Evolutionary conservation across 1,140 invertebrate genomes (phyloP).

Genomic region (Drosophila sp.): DNA sequence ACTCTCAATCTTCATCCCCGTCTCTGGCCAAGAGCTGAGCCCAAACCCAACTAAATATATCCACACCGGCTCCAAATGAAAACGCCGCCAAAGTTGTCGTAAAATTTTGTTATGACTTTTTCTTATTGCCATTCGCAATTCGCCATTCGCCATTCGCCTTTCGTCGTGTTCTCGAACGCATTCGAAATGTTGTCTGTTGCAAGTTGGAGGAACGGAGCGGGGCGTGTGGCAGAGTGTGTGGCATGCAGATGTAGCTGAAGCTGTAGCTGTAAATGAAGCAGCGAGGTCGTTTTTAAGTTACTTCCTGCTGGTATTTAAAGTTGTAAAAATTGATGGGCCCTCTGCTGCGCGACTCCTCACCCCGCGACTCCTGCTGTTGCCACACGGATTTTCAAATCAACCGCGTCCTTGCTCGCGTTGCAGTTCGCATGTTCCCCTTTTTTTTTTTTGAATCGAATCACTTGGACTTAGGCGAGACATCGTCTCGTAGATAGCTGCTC

Average conservation of each 20-base stretch:
- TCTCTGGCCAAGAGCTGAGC: constrained; percentile 2
- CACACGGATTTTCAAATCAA: neutral
- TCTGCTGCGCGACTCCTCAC: constrained; percentile 1
- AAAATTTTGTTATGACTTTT: constrained; percentile 83
- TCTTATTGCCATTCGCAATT: constrained; percentile 69
- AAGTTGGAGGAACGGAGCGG: neutral
- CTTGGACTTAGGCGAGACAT: neutral
- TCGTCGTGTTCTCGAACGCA: constrained; percentile 50
- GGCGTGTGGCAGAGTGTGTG: too few species aligned
- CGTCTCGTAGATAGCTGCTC: constrained; percentile 6
- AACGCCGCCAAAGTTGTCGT: constrained; percentile 79
- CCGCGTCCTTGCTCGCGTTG: constrained; percentile 17
- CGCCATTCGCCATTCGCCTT: constrained; percentile 26
- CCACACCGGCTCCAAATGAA: constrained; percentile 57
- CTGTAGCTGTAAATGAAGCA: constrained; percentile 3
- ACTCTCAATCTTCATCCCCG: neutral
- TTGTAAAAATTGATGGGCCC: constrained; percentile 77
- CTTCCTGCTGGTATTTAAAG: constrained; percentile 80
- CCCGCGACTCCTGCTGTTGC: neutral
- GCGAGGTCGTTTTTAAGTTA: constrained; percentile 59
- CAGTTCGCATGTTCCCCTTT: constrained; percentile 7
- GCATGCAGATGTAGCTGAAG: constrained; percentile 7
- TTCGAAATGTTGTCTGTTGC: constrained; percentile 60
- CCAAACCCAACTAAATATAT: constrained; percentile 30
- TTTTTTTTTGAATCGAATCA: constrained; percentile 1